Base-by-base conservation (phyloP, 2,113 vertebrate genomes). In the Bothrops jararaca region DNA sequence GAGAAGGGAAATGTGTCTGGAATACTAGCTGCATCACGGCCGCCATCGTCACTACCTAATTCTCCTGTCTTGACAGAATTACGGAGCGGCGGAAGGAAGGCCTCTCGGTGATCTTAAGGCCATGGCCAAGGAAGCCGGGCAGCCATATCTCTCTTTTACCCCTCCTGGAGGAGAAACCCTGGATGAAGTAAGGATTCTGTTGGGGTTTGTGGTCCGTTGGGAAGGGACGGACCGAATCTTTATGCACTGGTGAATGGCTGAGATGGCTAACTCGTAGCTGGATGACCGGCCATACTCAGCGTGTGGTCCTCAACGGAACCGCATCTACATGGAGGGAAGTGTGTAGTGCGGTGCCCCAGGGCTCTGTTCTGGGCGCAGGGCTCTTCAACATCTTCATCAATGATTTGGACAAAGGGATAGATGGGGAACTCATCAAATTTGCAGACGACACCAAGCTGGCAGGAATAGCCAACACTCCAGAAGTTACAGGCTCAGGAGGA, bases 111-210 rank as follows among this genome's bases (percentile, higher is more conserved):
- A 98, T 53, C 95, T 99, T n/a, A 99, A 98, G 96, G 98, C 98
- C 60, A 98, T 99, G 99, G 99, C 99, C 57, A 99, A 98, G 54
- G 98, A 98, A 24, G 98, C 98, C 0, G 98, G 98, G 18, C 96
- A 98, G 91, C 98, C 98, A 0, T 98, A 98, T 89, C 98, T 98
- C 8, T 97, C 97, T 5, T 99, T 98, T 95, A 99, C 99, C 0
- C 99, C 99, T 0, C 98, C 98, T 0, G 99, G 98, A 93, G 99
- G 99, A 95, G 99, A 99, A 97, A 99, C 99, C 0, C 91, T 98
- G 39, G 98, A 98, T 74, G 97, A 99, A 98, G 99, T 99, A 97
- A 96, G 96, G 95, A 95, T 93, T 22, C 1, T 93, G 92, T 80
- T 9, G 24, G 64, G 18, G 50, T 29, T 29, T 87, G 3, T 23